Conservation (phyloP, 2,113 vertebrate genomes). For the Cichladusa arquata region DNA sequence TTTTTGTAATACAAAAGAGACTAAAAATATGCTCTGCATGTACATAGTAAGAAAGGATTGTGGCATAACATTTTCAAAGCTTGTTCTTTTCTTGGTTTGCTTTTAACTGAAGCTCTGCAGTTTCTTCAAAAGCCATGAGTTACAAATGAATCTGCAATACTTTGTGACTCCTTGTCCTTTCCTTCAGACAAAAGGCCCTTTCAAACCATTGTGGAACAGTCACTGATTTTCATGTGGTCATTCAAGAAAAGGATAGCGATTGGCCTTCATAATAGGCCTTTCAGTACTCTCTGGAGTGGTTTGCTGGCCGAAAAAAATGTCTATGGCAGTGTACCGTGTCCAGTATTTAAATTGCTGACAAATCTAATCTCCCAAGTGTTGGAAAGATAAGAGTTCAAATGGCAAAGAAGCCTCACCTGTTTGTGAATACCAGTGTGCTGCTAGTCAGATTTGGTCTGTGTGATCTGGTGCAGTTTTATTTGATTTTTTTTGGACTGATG, state of each 20-base stretch:
- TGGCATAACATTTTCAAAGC: slow-evolving; percentile 14
- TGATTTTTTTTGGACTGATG: background rate
- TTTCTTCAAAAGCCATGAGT: slow-evolving; percentile 31
- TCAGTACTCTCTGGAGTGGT: background rate
- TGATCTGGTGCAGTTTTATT: background rate
- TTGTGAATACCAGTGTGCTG: background rate
- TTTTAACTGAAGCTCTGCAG: slow-evolving; percentile 34
- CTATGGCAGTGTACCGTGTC: background rate
- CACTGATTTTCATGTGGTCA: slow-evolving; percentile 34
- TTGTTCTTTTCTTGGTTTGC: slow-evolving; percentile 26
- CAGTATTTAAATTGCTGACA: background rate
- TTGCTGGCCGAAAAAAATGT: background rate
- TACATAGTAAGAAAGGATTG: background rate
- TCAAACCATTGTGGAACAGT: background rate
- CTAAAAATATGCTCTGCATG: slow-evolving; percentile 5
- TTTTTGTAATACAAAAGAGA: background rate
- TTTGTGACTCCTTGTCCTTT: slow-evolving; percentile 55
- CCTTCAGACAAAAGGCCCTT: slow-evolving; percentile 29
- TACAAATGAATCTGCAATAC: slow-evolving; percentile 6
- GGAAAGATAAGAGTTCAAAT: background rate
- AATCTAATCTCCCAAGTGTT: background rate
- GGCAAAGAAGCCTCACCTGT: background rate
- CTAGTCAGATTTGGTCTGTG: background rate
- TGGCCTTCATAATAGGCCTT: slow-evolving; percentile 16
- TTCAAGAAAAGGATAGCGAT: slow-evolving; percentile 33